Conservation (phyloP, 2,888 invertebrate species). For the Seira musarum region DNA sequence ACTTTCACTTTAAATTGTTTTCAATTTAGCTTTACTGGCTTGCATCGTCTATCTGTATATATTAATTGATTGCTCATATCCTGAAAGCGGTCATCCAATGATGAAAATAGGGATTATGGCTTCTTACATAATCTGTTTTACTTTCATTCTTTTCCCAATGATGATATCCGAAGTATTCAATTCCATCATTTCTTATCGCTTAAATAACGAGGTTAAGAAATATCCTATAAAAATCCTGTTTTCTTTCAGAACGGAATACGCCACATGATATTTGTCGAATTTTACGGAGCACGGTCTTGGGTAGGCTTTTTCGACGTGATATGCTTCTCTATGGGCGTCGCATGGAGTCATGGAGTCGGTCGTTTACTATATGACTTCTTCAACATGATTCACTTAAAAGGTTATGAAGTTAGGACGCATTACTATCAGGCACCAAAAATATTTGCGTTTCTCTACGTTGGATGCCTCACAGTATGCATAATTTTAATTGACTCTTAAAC, state of each 20-base stretch:
- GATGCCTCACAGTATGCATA: conserved; percentile 43
- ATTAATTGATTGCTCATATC: conserved; percentile 55
- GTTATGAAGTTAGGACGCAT: conserved; percentile 53
- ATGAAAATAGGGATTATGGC: conserved; percentile 45
- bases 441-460: conserved; percentile 37
- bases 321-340: conserved; percentile 54
- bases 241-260: conserved; percentile 56
- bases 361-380: conserved; percentile 63
- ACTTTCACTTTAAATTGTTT: conserved; percentile 19
- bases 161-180: conserved; percentile 2
- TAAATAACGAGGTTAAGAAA: too few species aligned
- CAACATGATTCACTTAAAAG: conserved; percentile 63
- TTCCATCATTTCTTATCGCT: not conserved
- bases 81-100: conserved; percentile 52
- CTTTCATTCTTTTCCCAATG: conserved; percentile 24
- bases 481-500: not conserved
- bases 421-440: conserved; percentile 43
- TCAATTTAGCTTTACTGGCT: conserved; percentile 50
- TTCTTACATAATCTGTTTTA: conserved; percentile 37
- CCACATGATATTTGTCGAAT: conserved; percentile 54
- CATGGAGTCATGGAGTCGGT: conserved; percentile 58
- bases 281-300: conserved; percentile 44
- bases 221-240: too few species aligned
- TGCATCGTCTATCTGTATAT: conserved; percentile 51
- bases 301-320: conserved; percentile 43